These are phyloP conservation scores for Triplophysa bombifrons DNA, from an alignment of 2,797 vertebrate genomes.

Conservation along the genomic window DNA sequence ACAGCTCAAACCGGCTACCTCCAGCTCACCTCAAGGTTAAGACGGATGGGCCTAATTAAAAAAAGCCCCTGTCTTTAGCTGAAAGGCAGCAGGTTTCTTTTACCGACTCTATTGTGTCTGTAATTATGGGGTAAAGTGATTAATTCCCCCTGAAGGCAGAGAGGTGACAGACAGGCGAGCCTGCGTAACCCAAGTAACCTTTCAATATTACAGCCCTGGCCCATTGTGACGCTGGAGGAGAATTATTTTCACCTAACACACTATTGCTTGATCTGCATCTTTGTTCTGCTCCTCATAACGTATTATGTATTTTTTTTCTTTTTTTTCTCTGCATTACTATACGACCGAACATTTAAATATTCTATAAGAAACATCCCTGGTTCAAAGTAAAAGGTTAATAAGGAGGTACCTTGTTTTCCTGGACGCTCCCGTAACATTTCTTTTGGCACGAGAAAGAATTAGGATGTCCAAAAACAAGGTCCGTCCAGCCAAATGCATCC, in stretches of 20 bases:
- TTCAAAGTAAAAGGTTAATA: constrained; percentile 71
- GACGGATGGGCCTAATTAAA: constrained; percentile 86
- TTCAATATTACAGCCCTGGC: constrained; percentile 79
- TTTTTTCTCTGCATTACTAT: constrained; percentile 43
- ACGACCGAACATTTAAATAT: constrained; percentile 69
- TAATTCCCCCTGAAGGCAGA: constrained; percentile 78
- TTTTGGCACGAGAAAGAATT: constrained; percentile 68
- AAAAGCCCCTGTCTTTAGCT: constrained; percentile 76
- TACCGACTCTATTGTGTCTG: constrained; percentile 79
- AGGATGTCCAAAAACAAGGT: constrained; percentile 72
- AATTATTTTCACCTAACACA: constrained; percentile 74
- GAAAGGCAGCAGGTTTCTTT: constrained; percentile 82
- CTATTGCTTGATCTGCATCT: constrained; percentile 54
- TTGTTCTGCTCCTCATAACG: constrained; percentile 38
- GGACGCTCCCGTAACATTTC: constrained; percentile 63
- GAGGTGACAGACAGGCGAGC: constrained; percentile 83
- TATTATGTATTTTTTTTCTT: constrained; percentile 14
- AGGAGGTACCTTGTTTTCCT: constrained; percentile 63
- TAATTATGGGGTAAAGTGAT: constrained; percentile 87
- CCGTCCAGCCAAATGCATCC: constrained; percentile 77
- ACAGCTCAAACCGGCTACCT: constrained; percentile 78
- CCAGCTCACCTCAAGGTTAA: constrained; percentile 84
- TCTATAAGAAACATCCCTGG: constrained; percentile 69
- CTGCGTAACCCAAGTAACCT: constrained; percentile 83
- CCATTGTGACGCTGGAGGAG: constrained; percentile 73